Percentiles rank a stretch among this genome's conserved stretches.
Evolutionary conservation across 2,888 invertebrate species (phyloP).

Genomic region (Ochropacha duplaris): DNA sequence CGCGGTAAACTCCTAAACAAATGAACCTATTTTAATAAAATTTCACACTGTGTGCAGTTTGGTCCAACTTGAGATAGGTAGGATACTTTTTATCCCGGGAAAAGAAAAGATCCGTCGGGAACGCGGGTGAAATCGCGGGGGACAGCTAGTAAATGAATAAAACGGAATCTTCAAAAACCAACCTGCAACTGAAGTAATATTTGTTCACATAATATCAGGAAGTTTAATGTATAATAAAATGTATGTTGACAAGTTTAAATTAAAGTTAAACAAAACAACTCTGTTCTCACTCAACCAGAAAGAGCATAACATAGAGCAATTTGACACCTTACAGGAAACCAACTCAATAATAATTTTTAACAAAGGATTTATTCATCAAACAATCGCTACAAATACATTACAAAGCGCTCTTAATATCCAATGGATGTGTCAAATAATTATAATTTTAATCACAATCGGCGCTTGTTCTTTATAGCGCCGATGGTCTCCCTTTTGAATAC

Average conservation of each 20-base stretch:
- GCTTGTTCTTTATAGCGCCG: conserved; percentile 67
- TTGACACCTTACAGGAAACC: conserved; percentile 2
- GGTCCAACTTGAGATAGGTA: too few species aligned
- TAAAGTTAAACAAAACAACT: not conserved
- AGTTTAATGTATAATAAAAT: not conserved
- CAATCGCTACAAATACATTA: conserved; percentile 20
- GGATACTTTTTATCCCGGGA: too few species aligned
- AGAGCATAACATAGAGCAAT: not conserved
- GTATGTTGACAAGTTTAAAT: not conserved
- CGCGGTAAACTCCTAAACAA: too few species aligned
- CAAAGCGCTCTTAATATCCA: conserved; percentile 54
- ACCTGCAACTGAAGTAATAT: not conserved
- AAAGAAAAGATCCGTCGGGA: too few species aligned
- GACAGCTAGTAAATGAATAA: not conserved
- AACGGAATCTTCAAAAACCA: not conserved
- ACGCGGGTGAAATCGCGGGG: too few species aligned
- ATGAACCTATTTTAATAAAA: too few species aligned
- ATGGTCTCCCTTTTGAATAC: conserved; percentile 59
- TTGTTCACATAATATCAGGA: not conserved
- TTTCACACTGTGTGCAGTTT: too few species aligned
- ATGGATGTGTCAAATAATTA: conserved; percentile 65
- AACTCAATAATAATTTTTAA: conserved; percentile 8
- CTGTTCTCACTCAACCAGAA: not conserved
- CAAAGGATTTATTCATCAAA: conserved; percentile 19
- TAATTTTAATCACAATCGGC: conserved; percentile 68